Evolutionary conservation across 2,113 vertebrate genomes (phyloP).

Genomic region (Ploceus nigricollis): DNA sequence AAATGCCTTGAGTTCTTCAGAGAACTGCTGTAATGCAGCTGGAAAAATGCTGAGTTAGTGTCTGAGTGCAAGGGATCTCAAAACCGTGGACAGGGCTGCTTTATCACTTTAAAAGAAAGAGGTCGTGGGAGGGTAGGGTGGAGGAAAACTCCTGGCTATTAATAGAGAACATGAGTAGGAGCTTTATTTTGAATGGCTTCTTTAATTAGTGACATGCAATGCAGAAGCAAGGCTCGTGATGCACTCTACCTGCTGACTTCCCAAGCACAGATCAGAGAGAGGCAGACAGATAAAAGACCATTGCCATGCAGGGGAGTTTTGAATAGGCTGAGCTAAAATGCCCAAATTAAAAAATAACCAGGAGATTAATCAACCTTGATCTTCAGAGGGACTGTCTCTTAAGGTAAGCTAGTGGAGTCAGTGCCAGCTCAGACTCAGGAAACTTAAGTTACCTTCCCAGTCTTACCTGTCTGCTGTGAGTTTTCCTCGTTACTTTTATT

Average conservation of each 20-base stretch:
- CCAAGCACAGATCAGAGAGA: not conserved
- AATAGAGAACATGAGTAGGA: constrained; percentile 19
- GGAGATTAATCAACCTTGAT: not conserved
- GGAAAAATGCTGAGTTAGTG: not conserved
- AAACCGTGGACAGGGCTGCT: not conserved
- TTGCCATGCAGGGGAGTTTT: not conserved
- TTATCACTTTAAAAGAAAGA: constrained; percentile 5
- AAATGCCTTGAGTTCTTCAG: not conserved
- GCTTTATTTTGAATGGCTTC: constrained; percentile 37
- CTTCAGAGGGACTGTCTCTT: not conserved
- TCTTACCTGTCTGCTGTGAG: not conserved
- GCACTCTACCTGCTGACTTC: not conserved
- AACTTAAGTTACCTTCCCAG: not conserved
- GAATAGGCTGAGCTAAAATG: not conserved
- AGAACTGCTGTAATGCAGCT: not conserved
- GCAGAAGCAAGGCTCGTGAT: not conserved
- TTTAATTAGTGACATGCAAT: not conserved
- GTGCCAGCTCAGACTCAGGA: not conserved
- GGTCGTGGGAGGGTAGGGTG: not conserved
- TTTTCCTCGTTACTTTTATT: not conserved
- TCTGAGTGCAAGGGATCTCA: not conserved
- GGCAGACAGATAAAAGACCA: not conserved
- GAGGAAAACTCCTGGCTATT: not conserved
- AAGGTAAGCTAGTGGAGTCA: not conserved
- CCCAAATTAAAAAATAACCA: not conserved